Percentiles rank a stretch among this genome's conserved stretches.
These are phyloP conservation scores for Caenorhabditis uteleia DNA, from an alignment of 2,888 invertebrate species.

Conservation along the genomic window DNA sequence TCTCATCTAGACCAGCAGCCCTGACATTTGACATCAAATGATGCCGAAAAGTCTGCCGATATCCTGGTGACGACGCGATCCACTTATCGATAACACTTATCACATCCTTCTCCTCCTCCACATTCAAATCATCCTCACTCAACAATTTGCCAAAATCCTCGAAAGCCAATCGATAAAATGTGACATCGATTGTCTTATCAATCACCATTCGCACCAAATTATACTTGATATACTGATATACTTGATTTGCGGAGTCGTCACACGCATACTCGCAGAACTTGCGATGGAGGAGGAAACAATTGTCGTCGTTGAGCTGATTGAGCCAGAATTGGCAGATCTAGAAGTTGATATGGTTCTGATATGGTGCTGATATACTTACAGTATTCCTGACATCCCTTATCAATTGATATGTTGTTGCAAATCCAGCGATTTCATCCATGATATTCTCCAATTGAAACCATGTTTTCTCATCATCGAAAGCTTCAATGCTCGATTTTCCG, in stretches of 20 bases:
- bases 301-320: constrained; percentile 5
- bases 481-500: background rate
- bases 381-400: too few relatives aligned
- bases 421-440: constrained; percentile 88
- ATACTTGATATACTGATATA: constrained; percentile 22
- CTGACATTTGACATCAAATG: constrained; percentile 13
- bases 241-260: background rate
- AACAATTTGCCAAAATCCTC: constrained; percentile 22
- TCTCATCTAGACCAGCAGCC: background rate
- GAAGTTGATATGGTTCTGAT: background rate
- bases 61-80: constrained; percentile 4
- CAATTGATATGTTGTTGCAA: too few relatives aligned
- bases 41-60: constrained; percentile 15
- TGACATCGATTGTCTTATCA: constrained; percentile 13
- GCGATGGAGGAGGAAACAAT: constrained; percentile 28
- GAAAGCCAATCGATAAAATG: constrained; percentile 19
- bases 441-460: constrained; percentile 21
- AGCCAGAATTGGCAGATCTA: constrained; percentile 13
- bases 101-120: constrained; percentile 15
- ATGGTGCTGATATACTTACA: background rate
- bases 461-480: constrained; percentile 6
- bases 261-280: constrained; percentile 20
- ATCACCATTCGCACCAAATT: constrained; percentile 21
- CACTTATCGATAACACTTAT: constrained; percentile 16
- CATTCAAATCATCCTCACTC: constrained; percentile 12